phyloP scores from a whole-genome alignment of 2,113 vertebrate species.

The Cyprinodon brontotheroides region DNA sequence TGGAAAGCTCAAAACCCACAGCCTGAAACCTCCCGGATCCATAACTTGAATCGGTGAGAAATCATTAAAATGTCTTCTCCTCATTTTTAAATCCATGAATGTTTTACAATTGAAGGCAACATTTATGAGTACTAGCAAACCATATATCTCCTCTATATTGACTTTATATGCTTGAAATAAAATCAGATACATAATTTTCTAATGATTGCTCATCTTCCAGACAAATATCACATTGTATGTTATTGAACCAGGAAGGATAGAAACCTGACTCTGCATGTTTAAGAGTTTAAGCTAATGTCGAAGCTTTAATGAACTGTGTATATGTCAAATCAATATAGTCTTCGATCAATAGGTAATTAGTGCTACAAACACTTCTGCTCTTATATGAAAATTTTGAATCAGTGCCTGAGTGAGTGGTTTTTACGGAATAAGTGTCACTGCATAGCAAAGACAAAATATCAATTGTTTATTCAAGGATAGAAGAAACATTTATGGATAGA shows the following conservation, averaged over 20 bases:
- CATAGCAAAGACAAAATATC: not conserved
- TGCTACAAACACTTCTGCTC: slow-evolving; percentile 7
- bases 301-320: slow-evolving; percentile 40
- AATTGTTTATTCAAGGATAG: no score
- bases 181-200: not conserved
- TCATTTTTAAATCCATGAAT: slow-evolving; percentile 1
- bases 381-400: slow-evolving; percentile 20
- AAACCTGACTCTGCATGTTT: slow-evolving; percentile 8
- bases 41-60: slow-evolving; percentile 22
- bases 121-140: not conserved
- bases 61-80: slow-evolving; percentile 12
- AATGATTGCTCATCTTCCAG: slow-evolving; percentile 1
- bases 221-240: slow-evolving; percentile 7
- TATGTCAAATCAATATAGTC: slow-evolving; percentile 30
- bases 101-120: not conserved
- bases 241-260: not conserved
- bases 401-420: not conserved
- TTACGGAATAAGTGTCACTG: not conserved
- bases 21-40: slow-evolving; percentile 30
- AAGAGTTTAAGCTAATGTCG: slow-evolving; percentile 35
- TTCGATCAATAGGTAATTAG: slow-evolving; percentile 34
- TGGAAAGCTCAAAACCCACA: slow-evolving; percentile 41
- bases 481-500: no score
- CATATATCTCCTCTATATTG: not conserved
- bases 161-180: slow-evolving; percentile 14